Base-by-base conservation (phyloP, 1,140 invertebrate species). In the Dendrolimus kikuchii region DNA sequence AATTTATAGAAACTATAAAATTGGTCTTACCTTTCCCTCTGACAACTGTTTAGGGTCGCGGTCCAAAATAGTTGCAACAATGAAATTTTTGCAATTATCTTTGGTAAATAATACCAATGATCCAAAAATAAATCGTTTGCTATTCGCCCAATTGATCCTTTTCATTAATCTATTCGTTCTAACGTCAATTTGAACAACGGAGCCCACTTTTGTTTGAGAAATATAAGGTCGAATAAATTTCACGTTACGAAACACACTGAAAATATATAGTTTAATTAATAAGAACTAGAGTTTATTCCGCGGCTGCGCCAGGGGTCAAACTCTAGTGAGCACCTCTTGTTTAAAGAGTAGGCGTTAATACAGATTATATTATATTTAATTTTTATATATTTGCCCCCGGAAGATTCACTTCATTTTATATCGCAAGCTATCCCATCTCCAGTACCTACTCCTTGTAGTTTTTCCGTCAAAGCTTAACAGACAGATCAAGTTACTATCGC, bases 91-190 rank as follows among this genome's bases (percentile, higher is more conserved):
- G 74, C 95, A 95, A 47, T 92, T 87, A 68, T 94, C 90, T 40
- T 77, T 80, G 1, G 92, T 92, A 38, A 96, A 89, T 57, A 92
- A 90, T 0, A 96, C 62, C n/a, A 96, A 76, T 0, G 93, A 92
- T 1, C 94, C 94, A 77, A 82, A 91, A 68, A 95, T 89, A 38
- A 96, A 89, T 48, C 91, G 80, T 68, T 91, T 81, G 51, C 62
- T 84, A 38, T 77, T 51, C 4, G 50, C 50, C 81, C 81, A 84
- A n/a, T 79, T 79, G 5, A 70, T 73, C 41, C 53, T 71, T 49
- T 56, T 61, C 44, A 79, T 72, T 49, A 53, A 56, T 49, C 54
- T 73, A 41, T 64, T 62, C 1, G 67, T 75, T 1, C n/a, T 50
- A 23, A 62, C 49, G 45, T 80, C 82, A 0, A 89, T 23, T 44